These are phyloP conservation scores for Theristicus caerulescens DNA, from an alignment of 2,113 vertebrate species.

Conservation along the genomic window DNA sequence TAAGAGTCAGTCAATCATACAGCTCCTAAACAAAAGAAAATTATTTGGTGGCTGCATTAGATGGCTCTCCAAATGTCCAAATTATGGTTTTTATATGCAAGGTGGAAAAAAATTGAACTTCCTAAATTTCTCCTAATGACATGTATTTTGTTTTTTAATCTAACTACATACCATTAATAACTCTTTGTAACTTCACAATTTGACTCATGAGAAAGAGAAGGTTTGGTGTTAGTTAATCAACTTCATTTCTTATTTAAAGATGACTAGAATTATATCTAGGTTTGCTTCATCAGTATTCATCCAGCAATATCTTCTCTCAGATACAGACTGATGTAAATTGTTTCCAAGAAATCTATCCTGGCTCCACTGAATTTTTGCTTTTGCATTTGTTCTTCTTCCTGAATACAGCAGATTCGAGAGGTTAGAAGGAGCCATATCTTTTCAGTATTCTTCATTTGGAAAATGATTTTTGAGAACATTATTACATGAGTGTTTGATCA, in stretches of 20 bases:
- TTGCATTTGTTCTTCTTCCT: background rate
- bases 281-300: background rate
- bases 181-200: background rate
- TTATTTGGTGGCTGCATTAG: background rate
- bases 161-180: background rate
- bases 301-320: background rate
- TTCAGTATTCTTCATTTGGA: background rate
- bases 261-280: background rate
- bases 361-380: background rate
- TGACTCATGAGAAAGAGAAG: background rate
- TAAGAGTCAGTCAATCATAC: constrained; percentile 46
- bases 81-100: background rate
- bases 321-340: background rate
- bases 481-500: background rate
- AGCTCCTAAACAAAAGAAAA: constrained; percentile 26
- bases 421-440: background rate
- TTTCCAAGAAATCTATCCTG: background rate
- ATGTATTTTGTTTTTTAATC: background rate
- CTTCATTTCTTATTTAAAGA: background rate
- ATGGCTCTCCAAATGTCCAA: background rate
- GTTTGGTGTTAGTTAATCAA: background rate
- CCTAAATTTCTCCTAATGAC: background rate
- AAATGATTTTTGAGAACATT: background rate
- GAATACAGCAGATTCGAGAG: background rate
- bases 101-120: background rate